phyloP scores from a whole-genome alignment of 2,113 vertebrate species.

The Dendrocopos noguchii region DNA sequence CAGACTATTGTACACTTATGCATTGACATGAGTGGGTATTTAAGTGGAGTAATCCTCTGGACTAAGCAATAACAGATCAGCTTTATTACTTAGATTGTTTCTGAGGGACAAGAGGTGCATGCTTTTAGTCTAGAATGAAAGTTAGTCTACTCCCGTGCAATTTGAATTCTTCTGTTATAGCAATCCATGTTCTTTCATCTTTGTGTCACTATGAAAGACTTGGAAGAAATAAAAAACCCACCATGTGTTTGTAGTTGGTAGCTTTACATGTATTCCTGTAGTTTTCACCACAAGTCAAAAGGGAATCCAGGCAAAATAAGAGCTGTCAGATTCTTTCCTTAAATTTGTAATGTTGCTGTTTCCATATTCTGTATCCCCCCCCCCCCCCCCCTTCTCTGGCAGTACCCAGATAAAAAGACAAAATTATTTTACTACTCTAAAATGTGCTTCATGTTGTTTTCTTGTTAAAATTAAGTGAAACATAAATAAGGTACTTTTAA shows the following conservation, averaged over 20 bases:
- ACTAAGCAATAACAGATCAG: background rate
- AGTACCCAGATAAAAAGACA: background rate
- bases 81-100: background rate
- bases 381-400: background rate
- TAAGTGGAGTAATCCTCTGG: background rate
- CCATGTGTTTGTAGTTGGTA: background rate
- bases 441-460: background rate
- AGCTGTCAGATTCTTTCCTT: background rate
- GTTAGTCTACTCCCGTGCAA: background rate
- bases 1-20: background rate
- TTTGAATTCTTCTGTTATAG: background rate
- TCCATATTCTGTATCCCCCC: background rate
- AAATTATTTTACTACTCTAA: background rate
- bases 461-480: background rate
- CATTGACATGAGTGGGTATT: background rate
- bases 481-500: background rate
- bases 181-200: background rate
- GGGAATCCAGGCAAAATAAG: background rate
- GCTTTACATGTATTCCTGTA: background rate
- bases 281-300: background rate
- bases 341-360: background rate
- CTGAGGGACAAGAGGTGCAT: background rate
- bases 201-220: background rate
- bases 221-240: background rate
- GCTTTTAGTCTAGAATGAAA: background rate